phyloP scores from a whole-genome alignment of 2,888 invertebrate genomes.

The Ypsolopha scabrella region DNA sequence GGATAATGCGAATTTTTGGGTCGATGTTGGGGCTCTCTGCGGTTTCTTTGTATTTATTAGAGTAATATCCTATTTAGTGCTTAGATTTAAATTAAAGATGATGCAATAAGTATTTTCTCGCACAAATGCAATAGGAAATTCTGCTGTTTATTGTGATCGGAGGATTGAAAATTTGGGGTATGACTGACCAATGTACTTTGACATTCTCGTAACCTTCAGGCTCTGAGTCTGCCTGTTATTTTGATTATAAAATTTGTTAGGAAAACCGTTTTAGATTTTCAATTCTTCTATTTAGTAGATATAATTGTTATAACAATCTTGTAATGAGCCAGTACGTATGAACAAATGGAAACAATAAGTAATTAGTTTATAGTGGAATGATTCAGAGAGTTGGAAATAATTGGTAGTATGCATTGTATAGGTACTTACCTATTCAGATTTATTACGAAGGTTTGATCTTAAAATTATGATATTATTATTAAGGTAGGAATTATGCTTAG shows the following conservation, averaged over 20 bases:
- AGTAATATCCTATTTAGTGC: conserved; percentile 83
- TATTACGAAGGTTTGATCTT: background rate
- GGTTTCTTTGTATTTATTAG: conserved; percentile 84
- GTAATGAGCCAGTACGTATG: background rate
- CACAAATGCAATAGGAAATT: conserved; percentile 13
- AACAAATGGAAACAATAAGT: background rate
- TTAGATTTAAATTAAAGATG: conserved; percentile 81
- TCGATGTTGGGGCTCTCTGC: conserved; percentile 85
- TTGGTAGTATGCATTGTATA: background rate
- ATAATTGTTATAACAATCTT: background rate
- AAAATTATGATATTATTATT: conserved; percentile 21
- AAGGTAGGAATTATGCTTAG: conserved; percentile 24
- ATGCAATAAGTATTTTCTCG: conserved; percentile 45
- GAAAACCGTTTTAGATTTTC: background rate
- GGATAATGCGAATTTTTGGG: conserved; percentile 82
- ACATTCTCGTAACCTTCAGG: background rate
- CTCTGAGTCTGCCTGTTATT: too few relatives aligned
- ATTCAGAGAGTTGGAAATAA: background rate
- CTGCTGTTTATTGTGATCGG: background rate
- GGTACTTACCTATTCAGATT: conserved; percentile 21
- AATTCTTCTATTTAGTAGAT: background rate
- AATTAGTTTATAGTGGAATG: background rate
- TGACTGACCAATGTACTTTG: background rate
- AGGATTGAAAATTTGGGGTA: background rate
- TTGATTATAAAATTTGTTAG: too few relatives aligned